These are phyloP conservation scores for Zoroaster sp. DNA, from an alignment of 53 echinoderm and acorn worm species.

Conservation along the genomic window DNA sequence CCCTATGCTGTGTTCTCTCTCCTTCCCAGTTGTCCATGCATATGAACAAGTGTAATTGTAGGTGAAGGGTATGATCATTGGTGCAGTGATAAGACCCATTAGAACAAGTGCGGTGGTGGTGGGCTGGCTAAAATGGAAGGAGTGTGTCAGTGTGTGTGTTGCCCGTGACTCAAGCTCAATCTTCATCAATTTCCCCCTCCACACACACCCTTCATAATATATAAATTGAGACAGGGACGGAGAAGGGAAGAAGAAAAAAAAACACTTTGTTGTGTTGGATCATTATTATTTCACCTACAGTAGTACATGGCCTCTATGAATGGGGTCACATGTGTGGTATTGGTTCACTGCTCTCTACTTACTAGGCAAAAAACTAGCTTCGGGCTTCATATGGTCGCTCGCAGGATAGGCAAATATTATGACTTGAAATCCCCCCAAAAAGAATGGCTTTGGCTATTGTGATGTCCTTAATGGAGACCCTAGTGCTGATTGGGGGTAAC, in stretches of 20 bases:
- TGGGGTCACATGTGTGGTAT: conserved; percentile 28
- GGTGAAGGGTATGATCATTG: conserved; percentile 21
- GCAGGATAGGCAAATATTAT: conserved; percentile 15
- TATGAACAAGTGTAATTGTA: conserved; percentile 11
- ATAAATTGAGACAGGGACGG: no score
- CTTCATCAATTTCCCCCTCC: background rate
- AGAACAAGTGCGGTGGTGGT: conserved; percentile 1
- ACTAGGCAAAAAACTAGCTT: background rate
- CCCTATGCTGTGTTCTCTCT: background rate
- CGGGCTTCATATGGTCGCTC: background rate
- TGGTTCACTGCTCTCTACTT: background rate
- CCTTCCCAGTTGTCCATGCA: no score
- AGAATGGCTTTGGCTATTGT: conserved; percentile 27
- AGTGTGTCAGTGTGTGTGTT: conserved; percentile 28
- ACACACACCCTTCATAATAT: background rate
- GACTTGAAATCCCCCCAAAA: conserved; percentile 11
- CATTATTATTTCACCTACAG: background rate
- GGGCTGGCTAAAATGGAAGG: background rate
- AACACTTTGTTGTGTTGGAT: background rate
- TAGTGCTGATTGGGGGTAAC: conserved; percentile 2
- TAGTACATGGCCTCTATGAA: background rate
- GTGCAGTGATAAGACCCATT: background rate
- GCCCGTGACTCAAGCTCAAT: conserved; percentile 16
- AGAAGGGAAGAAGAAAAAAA: background rate
- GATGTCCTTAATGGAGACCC: background rate